Evolutionary conservation across 2,797 vertebrate genomes (phyloP), one percentile per base, ranked within the genome.

Genomic region (Coregonus sp.): DNA sequence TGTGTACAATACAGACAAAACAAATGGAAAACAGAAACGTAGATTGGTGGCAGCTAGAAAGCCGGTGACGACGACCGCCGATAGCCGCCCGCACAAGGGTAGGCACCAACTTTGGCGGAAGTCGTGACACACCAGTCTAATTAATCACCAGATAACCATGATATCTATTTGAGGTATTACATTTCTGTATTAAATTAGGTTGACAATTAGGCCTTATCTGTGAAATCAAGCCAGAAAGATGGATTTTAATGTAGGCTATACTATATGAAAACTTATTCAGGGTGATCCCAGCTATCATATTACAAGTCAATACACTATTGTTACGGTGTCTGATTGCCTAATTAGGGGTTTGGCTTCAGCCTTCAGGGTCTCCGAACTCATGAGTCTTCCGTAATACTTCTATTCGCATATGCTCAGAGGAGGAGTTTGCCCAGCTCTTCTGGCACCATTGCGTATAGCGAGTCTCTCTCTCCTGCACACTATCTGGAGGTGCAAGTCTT

Each of bases 391-490:
- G 47, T 65, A 93, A 92, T 87, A 72, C 63, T 25, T 85, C 86
- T 86, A 86, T 89, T 91, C 85, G 84, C 87, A 88, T 80, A 78
- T 54, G 72, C 86, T 70, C 75, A 87, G 92, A 94, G 94, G 94
- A 94, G 94, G 94, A 93, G 94, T 94, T 78, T 79, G 54, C 77
- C 86, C 83, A 86, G 90, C 86, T 90, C 81, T 77, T 86, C 82
- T 80, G 80, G 83, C 75, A 7, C 75, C 81, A 75, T 79, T 89
- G 76, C 80, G 75, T 78, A 51, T 75, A 82, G 81, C 20, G 4
- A 69, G 75, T 93, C 89, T 93, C 88, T 93, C 86, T 93, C 92
- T 93, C 86, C 86, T 90, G 82, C 92, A 92, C 91, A 90, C 87
- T 89, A 89, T 84, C 91, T 91, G 89, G 92, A 94, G 93, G 92